phyloP scores from a whole-genome alignment of 2,888 invertebrate species.

The Tinea trinotella region DNA sequence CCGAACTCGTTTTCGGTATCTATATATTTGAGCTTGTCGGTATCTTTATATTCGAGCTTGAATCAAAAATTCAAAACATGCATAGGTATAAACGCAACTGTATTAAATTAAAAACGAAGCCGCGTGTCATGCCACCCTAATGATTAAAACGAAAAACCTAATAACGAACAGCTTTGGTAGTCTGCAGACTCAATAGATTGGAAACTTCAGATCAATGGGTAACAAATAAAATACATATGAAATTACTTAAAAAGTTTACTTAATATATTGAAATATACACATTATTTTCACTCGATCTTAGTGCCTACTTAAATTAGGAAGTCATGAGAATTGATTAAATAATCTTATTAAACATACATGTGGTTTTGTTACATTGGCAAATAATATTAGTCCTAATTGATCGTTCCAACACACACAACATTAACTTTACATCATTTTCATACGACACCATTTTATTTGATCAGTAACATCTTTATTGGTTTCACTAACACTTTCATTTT shows the following conservation, averaged over 20 bases:
- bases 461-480: too few relatives aligned
- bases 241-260: slow-evolving; percentile 68
- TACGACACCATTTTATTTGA: neutral
- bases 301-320: slow-evolving; percentile 55
- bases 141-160: neutral
- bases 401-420: neutral
- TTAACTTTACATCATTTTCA: neutral
- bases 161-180: slow-evolving; percentile 1
- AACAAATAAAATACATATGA: slow-evolving; percentile 59
- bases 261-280: slow-evolving; percentile 69
- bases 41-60: too few relatives aligned
- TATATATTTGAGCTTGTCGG: too few relatives aligned
- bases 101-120: neutral
- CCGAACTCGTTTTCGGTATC: too few relatives aligned
- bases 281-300: slow-evolving; percentile 64
- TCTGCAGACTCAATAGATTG: slow-evolving; percentile 21
- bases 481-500: too few relatives aligned
- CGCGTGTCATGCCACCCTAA: neutral
- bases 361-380: slow-evolving; percentile 46
- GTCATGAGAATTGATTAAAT: slow-evolving; percentile 66
- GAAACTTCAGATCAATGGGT: slow-evolving; percentile 65
- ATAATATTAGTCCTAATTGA: slow-evolving; percentile 44
- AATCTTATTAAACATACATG: slow-evolving; percentile 58
- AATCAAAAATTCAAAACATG: too few relatives aligned
- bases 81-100: too few relatives aligned